phyloP scores from a whole-genome alignment of 2,888 invertebrate species.

The Aporophyla nigra region DNA sequence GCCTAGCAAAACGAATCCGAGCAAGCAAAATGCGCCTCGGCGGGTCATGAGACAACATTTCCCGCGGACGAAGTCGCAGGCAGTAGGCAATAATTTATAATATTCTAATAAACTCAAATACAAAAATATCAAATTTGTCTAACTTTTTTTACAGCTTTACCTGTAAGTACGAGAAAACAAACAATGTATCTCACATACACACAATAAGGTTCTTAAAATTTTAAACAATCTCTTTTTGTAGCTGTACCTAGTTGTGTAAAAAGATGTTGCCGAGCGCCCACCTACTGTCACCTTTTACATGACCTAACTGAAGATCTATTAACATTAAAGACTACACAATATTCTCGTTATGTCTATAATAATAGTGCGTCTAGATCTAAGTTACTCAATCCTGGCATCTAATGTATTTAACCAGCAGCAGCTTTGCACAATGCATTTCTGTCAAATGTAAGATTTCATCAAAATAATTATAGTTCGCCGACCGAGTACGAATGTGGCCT shows the following conservation, averaged over 20 bases:
- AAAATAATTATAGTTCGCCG: slow-evolving; percentile 55
- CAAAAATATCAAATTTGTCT: too few species aligned
- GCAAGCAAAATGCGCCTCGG: too few species aligned
- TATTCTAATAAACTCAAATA: too few species aligned
- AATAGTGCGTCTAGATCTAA: slow-evolving; percentile 3
- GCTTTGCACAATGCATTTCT: slow-evolving; percentile 58
- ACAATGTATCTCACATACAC: too few species aligned
- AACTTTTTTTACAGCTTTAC: too few species aligned
- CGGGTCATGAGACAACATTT: too few species aligned
- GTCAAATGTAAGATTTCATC: slow-evolving; percentile 49
- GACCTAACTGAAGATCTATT: background rate
- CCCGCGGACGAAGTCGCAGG: too few species aligned
- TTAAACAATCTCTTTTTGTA: background rate
- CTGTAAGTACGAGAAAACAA: too few species aligned
- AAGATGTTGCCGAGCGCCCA: background rate
- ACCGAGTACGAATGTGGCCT: slow-evolving; percentile 42
- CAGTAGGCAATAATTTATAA: too few species aligned
- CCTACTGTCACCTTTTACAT: background rate
- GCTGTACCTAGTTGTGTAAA: background rate
- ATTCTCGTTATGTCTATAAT: slow-evolving; percentile 17
- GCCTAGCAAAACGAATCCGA: too few species aligned
- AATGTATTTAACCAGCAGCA: slow-evolving; percentile 42
- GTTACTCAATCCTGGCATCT: slow-evolving; percentile 38
- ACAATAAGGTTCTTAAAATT: too few species aligned
- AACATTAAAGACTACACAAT: background rate